These are phyloP conservation scores for Lutjanus erythropterus DNA, from an alignment of 2,113 vertebrate genomes.

Conservation along the genomic window DNA sequence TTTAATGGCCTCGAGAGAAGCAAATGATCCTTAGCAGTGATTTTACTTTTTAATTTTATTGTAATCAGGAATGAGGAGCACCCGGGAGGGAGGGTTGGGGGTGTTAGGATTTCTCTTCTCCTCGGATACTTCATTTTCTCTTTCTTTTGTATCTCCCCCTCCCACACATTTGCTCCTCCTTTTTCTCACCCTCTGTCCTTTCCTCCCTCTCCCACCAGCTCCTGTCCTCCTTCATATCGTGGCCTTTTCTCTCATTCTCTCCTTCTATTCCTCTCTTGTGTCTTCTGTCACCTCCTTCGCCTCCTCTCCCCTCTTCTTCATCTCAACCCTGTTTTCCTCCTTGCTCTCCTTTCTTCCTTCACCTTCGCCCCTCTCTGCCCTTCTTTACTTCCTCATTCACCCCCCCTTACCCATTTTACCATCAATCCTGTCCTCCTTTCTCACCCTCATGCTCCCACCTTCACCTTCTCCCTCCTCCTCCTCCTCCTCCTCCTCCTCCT, in stretches of 20 bases:
- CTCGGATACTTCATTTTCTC: slow-evolving; percentile 5
- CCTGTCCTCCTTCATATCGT: slow-evolving; percentile 1
- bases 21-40: slow-evolving; percentile 55
- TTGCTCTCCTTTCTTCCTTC: background rate
- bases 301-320: background rate
- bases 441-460: slow-evolving; percentile 45
- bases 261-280: background rate
- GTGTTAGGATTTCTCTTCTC: background rate
- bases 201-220: background rate
- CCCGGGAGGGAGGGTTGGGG: background rate
- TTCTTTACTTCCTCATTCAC: background rate
- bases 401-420: slow-evolving; percentile 19
- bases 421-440: slow-evolving; percentile 25
- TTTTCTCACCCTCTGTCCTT: slow-evolving; percentile 13
- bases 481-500: slow-evolving; percentile 13
- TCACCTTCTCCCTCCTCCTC: slow-evolving; percentile 4
- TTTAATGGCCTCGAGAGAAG: slow-evolving; percentile 55
- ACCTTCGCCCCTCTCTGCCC: background rate
- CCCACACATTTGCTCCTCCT: background rate
- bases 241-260: slow-evolving; percentile 2
- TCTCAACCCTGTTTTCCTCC: background rate
- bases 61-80: slow-evolving; percentile 28
- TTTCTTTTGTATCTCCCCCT: background rate
- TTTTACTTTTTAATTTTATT: slow-evolving; percentile 51
- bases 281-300: background rate